Evolutionary conservation across 2,113 vertebrate species (phyloP).

Genomic region (Dolichotis patagonum): DNA sequence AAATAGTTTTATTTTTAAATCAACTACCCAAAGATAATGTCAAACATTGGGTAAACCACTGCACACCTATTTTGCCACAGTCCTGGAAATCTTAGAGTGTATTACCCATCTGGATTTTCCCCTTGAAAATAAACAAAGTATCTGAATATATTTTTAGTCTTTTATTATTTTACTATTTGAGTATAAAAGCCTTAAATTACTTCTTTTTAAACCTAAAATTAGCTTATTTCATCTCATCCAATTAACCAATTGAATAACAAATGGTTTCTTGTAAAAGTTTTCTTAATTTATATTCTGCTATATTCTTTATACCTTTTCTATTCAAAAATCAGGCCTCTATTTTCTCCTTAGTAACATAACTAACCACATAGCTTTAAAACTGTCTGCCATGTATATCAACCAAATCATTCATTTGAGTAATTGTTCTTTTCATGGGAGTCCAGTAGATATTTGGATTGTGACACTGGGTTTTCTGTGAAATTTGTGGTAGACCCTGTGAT

Average conservation of each 20-base stretch:
- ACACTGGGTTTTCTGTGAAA: neutral
- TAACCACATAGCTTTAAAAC: neutral
- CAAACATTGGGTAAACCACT: neutral
- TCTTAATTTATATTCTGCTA: slow-evolving; percentile 21
- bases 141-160: neutral
- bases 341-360: neutral
- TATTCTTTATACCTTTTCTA: neutral
- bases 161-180: slow-evolving; percentile 20
- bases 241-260: slow-evolving; percentile 2
- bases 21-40: neutral
- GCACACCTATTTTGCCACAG: neutral
- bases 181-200: slow-evolving; percentile 4
- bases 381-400: neutral
- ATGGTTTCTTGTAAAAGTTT: neutral
- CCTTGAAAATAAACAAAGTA: neutral
- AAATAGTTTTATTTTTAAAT: neutral
- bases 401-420: neutral
- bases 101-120: neutral
- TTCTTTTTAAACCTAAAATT: slow-evolving; percentile 32
- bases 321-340: neutral
- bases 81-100: slow-evolving; percentile 1
- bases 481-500: neutral
- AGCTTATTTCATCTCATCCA: neutral
- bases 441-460: neutral
- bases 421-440: neutral